Conservation (phyloP, 2,797 vertebrate species). For the Huso huso region DNA sequence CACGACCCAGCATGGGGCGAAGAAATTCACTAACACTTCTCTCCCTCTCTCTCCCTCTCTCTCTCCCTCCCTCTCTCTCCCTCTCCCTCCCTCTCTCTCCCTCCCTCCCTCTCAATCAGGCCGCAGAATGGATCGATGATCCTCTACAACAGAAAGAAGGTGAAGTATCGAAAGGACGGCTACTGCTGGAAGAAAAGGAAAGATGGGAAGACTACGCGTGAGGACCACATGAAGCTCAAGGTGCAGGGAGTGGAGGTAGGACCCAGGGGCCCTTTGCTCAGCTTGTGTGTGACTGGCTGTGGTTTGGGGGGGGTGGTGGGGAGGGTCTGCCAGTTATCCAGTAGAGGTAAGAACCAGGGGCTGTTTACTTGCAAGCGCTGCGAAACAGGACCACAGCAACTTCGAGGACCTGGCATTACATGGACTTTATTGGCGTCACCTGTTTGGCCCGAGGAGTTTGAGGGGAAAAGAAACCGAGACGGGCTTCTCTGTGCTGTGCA, state of each 20-base stretch:
- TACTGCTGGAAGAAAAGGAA: slow-evolving; percentile 99
- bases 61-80: neutral
- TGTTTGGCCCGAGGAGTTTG: too few species aligned
- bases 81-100: neutral
- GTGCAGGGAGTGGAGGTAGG: slow-evolving; percentile 97
- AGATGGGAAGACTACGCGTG: slow-evolving; percentile 95
- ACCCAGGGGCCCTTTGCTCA: too few species aligned
- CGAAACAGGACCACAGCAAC: slow-evolving; percentile 22
- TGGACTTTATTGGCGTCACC: slow-evolving; percentile 20
- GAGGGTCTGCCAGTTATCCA: neutral
- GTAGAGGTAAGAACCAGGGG: neutral
- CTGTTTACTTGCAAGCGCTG: neutral
- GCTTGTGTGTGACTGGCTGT: slow-evolving; percentile 13
- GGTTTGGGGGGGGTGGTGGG: slow-evolving; percentile 50
- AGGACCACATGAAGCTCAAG: slow-evolving; percentile 99
- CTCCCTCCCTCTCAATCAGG: slow-evolving; percentile 54
- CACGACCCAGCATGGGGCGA: too few species aligned
- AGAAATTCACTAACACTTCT: too few species aligned
- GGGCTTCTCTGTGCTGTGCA: too few species aligned
- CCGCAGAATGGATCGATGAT: slow-evolving; percentile 99
- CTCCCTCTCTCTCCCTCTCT: too few species aligned
- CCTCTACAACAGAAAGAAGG: slow-evolving; percentile 98
- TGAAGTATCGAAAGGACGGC: slow-evolving; percentile 98
- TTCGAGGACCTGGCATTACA: slow-evolving; percentile 37
- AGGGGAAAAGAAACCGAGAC: too few species aligned